Base-by-base conservation (phyloP, 1,140 invertebrate species). In the Trichonephila clavipes region DNA sequence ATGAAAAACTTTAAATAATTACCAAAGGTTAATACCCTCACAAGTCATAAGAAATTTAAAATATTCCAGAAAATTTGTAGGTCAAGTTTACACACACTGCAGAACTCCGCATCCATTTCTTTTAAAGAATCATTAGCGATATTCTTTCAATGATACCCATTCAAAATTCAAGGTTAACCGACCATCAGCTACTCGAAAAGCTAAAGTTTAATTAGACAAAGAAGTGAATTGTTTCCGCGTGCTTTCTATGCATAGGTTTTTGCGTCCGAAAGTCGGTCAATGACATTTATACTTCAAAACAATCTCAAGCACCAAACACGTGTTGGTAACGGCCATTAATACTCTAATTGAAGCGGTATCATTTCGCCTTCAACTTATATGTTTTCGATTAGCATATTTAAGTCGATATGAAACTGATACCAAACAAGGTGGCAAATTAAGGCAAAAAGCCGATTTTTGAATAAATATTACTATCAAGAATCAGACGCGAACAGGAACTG, bases 151-250 rank as follows among this genome's bases (percentile, higher is more conserved):
- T 77, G 72, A 77, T 77, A 18, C 72, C 16, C 28, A 77, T 77
- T 77, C 72, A 77, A 34, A 77, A 77, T 77, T 77, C 72, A 77
- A 77, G 72, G 72, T 77, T 77, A 77, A 77, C 34, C 12, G 28
- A 24, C 21, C 66, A 69, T 77, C 12, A 77, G 28, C 28, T 18
- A 4, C 72, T 77, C 34, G 51, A 51, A 16, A 34, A 77, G 72
- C 28, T 8, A 34, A 77, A 19, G 34, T 28, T 77, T 77, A 77
- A 19, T 28, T 40, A 34, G 40, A 77, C 72, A 77, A 77, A 77
- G 72, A 16, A 18, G 4, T 6, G 72, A 40, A 77, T 77, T 77
- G 72, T 77, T 18, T 77, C 72, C 16, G 6, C 12, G 5, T 51
- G 5, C 72, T 40, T 18, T 77, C 34, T 77, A 77, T 77, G 72